Evolutionary conservation across 2,888 invertebrate genomes (phyloP), one percentile per base, ranked within the genome.

Genomic region (Leucania comma): DNA sequence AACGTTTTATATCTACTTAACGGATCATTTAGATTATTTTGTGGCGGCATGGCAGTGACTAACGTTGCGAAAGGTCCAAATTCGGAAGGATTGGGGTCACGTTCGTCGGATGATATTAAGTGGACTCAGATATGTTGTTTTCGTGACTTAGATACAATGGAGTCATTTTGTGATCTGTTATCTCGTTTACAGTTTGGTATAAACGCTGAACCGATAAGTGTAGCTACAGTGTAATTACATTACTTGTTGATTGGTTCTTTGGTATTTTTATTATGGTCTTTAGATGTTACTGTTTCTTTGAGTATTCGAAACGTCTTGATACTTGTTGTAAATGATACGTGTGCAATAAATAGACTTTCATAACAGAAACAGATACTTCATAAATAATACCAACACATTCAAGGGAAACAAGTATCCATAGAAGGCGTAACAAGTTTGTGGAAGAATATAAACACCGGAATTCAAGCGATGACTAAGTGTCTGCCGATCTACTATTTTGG

Each of bases 81-180:
- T 88, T 77, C 88, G 86, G 86, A 86, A 89, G 89, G 91, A 92
- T 93, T 90, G 90, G 89, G 93, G 92, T 93, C 94, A 95, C 95
- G 95, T 94, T 90, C 90, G 84, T 88, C 82, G 88, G 89, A 94
- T 94, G 91, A 91, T 92, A 92, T 89, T 90, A 91, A 92, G 89
- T 90, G 90, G 90, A 90, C 89, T 87, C 87, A 89, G 91, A 90
- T 91, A 93, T 91, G 90, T 88, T 86, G 90, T 90, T 90, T 93
- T 93, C 94, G 94, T 95, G 95, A 93, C 94, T 92, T 86, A 59
- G 72, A 72, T 68, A 80, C 73, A 81, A 78, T 80, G 73, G 60
- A 77, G 58, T 57, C 57, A 68, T 73, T 85, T 72, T 74, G 58
- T 62, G 70, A 72, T 74, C 71, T 42, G 48, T 69, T 85, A 83